Percentiles rank a stretch among this genome's conserved stretches.
Evolutionary conservation across 2,888 invertebrate genomes (phyloP).

Genomic region (Rhamphomyia laevipes): DNA sequence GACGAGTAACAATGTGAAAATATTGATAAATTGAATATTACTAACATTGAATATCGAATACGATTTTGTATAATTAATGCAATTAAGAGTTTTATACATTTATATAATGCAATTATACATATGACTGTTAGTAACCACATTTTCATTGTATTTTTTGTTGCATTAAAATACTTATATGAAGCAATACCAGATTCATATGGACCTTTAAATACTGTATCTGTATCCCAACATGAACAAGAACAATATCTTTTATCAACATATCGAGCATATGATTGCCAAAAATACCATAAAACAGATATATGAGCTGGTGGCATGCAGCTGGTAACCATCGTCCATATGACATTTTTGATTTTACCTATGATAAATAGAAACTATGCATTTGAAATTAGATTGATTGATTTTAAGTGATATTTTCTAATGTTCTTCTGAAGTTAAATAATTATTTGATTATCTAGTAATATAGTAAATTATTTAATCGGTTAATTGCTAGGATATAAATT

Average conservation of each 20-base stretch:
- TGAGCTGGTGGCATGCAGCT: conserved; percentile 45
- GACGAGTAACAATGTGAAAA: conserved; percentile 59
- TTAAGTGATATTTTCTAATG: no score
- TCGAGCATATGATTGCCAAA: conserved; percentile 56
- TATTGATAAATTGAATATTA: conserved; percentile 48
- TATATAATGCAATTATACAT: conserved; percentile 47
- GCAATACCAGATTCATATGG: conserved; percentile 58
- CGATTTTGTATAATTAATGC: conserved; percentile 41
- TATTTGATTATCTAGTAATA: no score
- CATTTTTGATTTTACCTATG: conserved; percentile 21
- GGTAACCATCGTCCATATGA: conserved; percentile 36
- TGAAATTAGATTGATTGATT: no score
- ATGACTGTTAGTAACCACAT: conserved; percentile 52
- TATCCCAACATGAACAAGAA: conserved; percentile 62
- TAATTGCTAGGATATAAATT: no score
- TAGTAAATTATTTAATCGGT: no score
- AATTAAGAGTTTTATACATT: conserved; percentile 46
- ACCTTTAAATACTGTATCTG: conserved; percentile 63
- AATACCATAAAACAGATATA: conserved; percentile 47
- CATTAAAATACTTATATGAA: conserved; percentile 59
- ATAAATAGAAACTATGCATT: no score
- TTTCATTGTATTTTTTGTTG: conserved; percentile 50
- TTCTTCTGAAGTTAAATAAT: no score
- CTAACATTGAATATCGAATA: conserved; percentile 47
- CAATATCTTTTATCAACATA: conserved; percentile 52